Base-by-base conservation (phyloP, 2,797 vertebrate species). In the Gobio occitaniae region DNA sequence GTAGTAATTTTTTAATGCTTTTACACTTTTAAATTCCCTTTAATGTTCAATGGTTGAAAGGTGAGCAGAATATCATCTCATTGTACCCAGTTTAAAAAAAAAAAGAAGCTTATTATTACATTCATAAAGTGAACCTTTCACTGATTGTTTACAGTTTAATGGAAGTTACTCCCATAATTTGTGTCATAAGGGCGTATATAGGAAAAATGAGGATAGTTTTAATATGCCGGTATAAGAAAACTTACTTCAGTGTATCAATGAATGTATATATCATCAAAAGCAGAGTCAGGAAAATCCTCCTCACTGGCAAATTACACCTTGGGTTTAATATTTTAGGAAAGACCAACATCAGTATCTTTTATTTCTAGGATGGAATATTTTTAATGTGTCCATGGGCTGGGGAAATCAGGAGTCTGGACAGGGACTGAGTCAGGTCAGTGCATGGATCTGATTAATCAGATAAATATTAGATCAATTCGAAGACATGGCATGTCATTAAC, bases 361-460 rank as follows among this genome's bases (percentile, higher is more conserved):
- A 8, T 91, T 9, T 56, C 72, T 90, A 97, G 96, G 96, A 10
- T 92, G 68, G 78, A 97, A 96, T 75, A 78, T 96, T 84, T 96
- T 96, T 90, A 96, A 94, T 54, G 92, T 95, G 29, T 94, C 95
- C 6, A 19, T 96, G 88, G 84, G 25, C 38, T 96, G 95, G 96
- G 89, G 5, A 48, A 81, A 80, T 21, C 85, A 44, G 32, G 79
- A 80, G 15, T 8, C 87, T 69, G 82, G 1, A 47, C 4, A 83
- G 8, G 90, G 89, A 77, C 89, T 94, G 47, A 80, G 88, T 59
- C 87, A 93, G 94, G 95, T 96, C 59, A 80, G 92, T 48, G 61
- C n/a, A 38, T 78, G 70, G 7, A 36, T 81, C 11, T 75, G 29
- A 21, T 6, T 50, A n/a, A 12, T 76, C 6, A 69, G 29, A 32